These are phyloP conservation scores for Myotis lucifugus DNA, from an alignment of 2,113 vertebrate genomes.

Conservation along the genomic window DNA sequence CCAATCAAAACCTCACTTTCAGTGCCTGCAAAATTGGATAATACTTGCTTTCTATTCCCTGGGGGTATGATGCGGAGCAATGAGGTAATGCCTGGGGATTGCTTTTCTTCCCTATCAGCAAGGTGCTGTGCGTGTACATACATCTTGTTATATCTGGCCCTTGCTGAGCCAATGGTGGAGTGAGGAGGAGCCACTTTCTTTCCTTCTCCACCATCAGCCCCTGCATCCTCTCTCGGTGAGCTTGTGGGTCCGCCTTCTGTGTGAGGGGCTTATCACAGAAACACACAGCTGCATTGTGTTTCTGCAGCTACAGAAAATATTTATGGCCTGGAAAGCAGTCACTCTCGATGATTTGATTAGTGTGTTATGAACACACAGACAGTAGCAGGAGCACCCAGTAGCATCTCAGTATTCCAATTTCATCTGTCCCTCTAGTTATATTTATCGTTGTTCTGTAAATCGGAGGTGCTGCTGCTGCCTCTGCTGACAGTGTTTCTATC, in stretches of 20 bases:
- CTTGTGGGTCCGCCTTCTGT: neutral
- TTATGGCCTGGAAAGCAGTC: neutral
- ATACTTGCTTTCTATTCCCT: neutral
- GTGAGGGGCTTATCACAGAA: neutral
- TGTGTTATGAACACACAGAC: neutral
- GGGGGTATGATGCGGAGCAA: neutral
- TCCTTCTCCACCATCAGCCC: neutral
- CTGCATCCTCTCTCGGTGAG: neutral
- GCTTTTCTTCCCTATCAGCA: neutral
- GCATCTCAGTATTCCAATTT: neutral
- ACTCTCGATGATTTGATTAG: slow-evolving; percentile 17
- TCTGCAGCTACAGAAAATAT: slow-evolving; percentile 20
- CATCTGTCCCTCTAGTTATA: neutral
- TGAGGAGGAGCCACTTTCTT: neutral
- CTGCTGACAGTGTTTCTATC: neutral
- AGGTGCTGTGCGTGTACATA: neutral
- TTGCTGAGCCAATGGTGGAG: neutral
- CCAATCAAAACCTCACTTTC: neutral
- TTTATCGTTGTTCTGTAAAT: neutral
- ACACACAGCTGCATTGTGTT: slow-evolving; percentile 34
- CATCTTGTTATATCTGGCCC: neutral
- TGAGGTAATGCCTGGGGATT: slow-evolving; percentile 16
- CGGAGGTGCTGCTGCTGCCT: neutral
- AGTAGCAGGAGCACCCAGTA: neutral
- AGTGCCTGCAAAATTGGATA: slow-evolving; percentile 32